Evolutionary conservation across 1,140 invertebrate species (phyloP), one percentile per base, ranked within the genome.

Genomic region (Zophobas atratus): DNA sequence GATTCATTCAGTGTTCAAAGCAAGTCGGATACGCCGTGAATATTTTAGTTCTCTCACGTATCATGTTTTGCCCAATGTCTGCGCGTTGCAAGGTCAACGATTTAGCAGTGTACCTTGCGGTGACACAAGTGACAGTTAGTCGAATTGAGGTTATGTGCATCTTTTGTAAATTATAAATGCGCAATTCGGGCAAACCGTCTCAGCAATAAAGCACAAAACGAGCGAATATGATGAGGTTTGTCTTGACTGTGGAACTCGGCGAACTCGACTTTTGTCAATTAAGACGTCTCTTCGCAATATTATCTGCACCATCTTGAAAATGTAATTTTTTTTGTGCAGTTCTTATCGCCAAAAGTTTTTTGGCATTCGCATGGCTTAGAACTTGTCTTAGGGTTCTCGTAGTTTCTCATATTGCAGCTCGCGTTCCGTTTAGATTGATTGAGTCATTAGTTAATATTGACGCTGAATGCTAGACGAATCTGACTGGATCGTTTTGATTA

Each of bases 401-500:
- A 67, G 43, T 67, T 67, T 67, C 8, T n/a, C 6, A 67, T 67
- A 67, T 67, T 67, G 60, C 43, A 67, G 60, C 39, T 43, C n/a
- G 38, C 36, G 6, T 6, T 20, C 8, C 8, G 60, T 35, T 35
- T 57, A 57, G 60, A 67, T 67, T 46, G 60, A 67, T 67, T 67
- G 39, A 67, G 1, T 46, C 33, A 39, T 67, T 67, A 20, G 60
- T 67, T 60, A 67, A 67, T 43, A 67, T 67, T 39, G 60, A 67
- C 60, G 33, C 56, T 60, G 33, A 60, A 35, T 60, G 34, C 38
- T 67, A 43, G 55, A 56, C 38, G 74, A 75, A 60, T 63, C 57
- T 41, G 43, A 63, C 8, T 75, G 46, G 55, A 6, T 41, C 49
- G 33, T 51, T 76, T 76, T 60, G 74, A 76, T 76, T 48, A 63